Base-by-base conservation (phyloP, 2,888 invertebrate species). In the Keiferia lycopersicella region DNA sequence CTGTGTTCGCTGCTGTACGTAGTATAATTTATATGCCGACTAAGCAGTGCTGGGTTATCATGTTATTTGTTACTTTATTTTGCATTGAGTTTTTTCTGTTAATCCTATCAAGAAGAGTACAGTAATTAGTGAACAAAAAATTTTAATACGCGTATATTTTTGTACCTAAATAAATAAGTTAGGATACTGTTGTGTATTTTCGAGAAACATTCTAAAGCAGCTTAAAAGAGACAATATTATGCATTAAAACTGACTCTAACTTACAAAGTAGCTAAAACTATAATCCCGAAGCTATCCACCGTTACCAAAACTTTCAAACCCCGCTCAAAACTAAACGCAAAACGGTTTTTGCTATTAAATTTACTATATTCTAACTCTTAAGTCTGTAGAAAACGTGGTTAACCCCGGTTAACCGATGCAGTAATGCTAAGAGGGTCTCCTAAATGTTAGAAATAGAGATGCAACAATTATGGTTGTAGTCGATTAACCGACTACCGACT, bases 1-100 rank as follows among this genome's bases (percentile, higher is more conserved):
- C 34, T 41, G 60, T 50, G 61, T 51, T 51, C 61, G 56, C 62
- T 51, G 62, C 60, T 63, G 64, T 64, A 66, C 64, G 38, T 26
- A 4, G 26, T 53, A 51, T 22, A 26, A 53, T 53, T 22, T 53
- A 53, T 53, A 53, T 45, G 45, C 45, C 6, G 45, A 45, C 45
- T 45, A n/a, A n/a, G 45, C 45, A 45, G 45, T 45, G 45, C n/a
- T 16, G 2, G n/a, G 45, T 16, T 45, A 45, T 45, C 45, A 41
- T 41, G 11, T 14, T 14, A 26, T 26, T 26, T 34, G 34, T 45
- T 16, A 8, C 45, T 45, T 45, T 45, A 45, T 45, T 45, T 45
- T n/a, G n/a, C 45, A n/a, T 45, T 4, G n/a, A 7, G 45, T n/a
- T n/a, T 16, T 14, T n/a, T 45, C 45, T 45, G 16, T 45, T 6